Evolutionary conservation across 1,140 invertebrate genomes (phyloP), one percentile per base, ranked within the genome.

Genomic region (Reticulitermes speratus): DNA sequence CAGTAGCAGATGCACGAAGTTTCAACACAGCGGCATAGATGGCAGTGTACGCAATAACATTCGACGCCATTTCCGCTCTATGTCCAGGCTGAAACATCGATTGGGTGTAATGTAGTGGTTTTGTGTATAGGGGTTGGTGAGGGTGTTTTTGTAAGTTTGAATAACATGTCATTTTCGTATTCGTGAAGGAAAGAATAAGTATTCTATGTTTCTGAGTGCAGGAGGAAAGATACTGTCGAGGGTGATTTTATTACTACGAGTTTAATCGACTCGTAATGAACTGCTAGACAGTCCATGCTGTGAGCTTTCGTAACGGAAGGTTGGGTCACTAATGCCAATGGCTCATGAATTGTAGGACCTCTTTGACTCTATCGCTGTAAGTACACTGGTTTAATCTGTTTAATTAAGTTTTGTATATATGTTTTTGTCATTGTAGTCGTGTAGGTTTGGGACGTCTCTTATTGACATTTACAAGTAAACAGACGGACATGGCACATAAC

Each of bases 301-400:
- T 75, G 65, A 75, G 25, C n/a, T 75, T 75, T 75, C 65, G 65
- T 75, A 75, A 75, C 30, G n/a, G 65, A 75, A 75, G 65, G 65
- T 75, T 75, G 65, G 65, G 65, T 75, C 65, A 75, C 25, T 75
- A n/a, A 12, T 75, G n/a, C 16, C 65, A 75, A 75, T 75, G 65
- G 65, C 65, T 11, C 65, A 75, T 75, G 65, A 75, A 5, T 30
- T n/a, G n/a, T 75, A 75, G 65, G 65, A n/a, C 8, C 1, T 30
- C 25, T 30, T 30, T 14, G 25, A 11, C 25, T 9, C n/a, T 75
- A 16, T 75, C n/a, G 65, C 65, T 75, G 65, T 75, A 30, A 75
- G 65, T 75, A 75, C n/a, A 14, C 16, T 9, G 25, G 59, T 65
- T 65, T 65, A 75, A 75, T 75, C n/a, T 30, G n/a, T 30, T n/a